These are phyloP conservation scores for Lepus americanus DNA, from an alignment of 2,113 vertebrate species.

Conservation along the genomic window DNA sequence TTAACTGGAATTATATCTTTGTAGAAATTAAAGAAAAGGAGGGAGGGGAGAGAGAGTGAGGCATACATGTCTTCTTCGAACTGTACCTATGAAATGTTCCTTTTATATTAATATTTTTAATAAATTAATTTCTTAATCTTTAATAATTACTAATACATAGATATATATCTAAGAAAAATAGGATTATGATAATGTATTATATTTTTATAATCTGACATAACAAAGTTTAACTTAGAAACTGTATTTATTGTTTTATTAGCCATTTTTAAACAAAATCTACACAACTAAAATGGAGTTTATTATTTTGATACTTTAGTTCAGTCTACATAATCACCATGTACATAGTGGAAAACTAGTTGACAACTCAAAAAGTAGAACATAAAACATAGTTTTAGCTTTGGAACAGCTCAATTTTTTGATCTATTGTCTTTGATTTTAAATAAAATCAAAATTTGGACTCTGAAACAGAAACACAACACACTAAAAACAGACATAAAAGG, in stretches of 20 bases:
- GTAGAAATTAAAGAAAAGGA: too few relatives aligned
- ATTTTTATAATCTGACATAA: background rate
- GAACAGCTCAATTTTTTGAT: conserved; percentile 44
- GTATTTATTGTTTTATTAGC: background rate
- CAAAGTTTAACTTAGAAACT: conserved; percentile 1
- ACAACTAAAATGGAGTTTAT: background rate
- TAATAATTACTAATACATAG: background rate
- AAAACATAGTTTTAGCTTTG: background rate
- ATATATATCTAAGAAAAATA: background rate
- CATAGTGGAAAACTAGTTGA: background rate
- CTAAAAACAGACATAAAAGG: conserved; percentile 80
- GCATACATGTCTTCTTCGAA: too few relatives aligned
- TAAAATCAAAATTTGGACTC: conserved; percentile 67
- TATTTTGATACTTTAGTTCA: conserved; percentile 16
- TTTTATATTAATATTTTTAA: too few relatives aligned
- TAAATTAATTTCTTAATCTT: conserved; percentile 31
- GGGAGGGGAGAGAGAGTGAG: too few relatives aligned
- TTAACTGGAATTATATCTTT: too few relatives aligned
- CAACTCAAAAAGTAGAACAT: background rate
- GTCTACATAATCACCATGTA: background rate
- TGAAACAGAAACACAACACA: conserved; percentile 67
- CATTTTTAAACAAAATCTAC: conserved; percentile 29
- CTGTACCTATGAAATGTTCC: too few relatives aligned
- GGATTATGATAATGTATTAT: background rate
- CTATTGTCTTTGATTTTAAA: conserved; percentile 67